Percentiles rank a stretch among this genome's conserved stretches.
phyloP scores from a whole-genome alignment of 2,797 vertebrate species.

The Decapterus maruadsi region DNA sequence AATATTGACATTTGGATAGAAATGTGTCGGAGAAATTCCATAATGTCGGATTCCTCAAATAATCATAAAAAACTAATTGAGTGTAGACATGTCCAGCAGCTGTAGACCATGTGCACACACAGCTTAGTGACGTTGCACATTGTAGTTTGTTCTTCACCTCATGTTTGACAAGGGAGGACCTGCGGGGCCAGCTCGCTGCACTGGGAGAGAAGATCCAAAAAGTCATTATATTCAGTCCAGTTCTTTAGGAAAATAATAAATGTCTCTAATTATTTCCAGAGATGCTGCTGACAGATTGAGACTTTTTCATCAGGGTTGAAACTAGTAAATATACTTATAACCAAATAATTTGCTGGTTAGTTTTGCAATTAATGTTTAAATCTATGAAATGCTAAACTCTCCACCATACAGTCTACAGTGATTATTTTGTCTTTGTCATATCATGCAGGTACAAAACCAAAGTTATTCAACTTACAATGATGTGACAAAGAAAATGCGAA shows the following conservation, averaged over 20 bases:
- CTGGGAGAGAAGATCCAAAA: constrained; percentile 8
- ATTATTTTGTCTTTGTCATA: too few relatives aligned
- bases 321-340: neutral
- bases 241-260: constrained; percentile 2
- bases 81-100: constrained; percentile 35
- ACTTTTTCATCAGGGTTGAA: neutral
- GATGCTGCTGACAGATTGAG: neutral
- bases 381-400: neutral
- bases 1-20: neutral
- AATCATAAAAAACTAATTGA: constrained; percentile 4
- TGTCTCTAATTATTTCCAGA: neutral
- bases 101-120: constrained; percentile 59
- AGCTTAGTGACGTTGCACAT: constrained; percentile 13
- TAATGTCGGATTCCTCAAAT: neutral
- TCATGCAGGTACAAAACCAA: too few relatives aligned
- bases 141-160: constrained; percentile 46
- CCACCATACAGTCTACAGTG: neutral
- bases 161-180: constrained; percentile 81
- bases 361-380: neutral
- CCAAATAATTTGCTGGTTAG: neutral
- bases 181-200: constrained; percentile 12
- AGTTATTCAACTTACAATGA: too few relatives aligned
- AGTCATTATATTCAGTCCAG: neutral
- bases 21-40: neutral
- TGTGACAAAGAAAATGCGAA: too few relatives aligned